These are phyloP conservation scores for Eurystomus glaucurus DNA, from an alignment of 2,797 vertebrate genomes.

Conservation along the genomic window DNA sequence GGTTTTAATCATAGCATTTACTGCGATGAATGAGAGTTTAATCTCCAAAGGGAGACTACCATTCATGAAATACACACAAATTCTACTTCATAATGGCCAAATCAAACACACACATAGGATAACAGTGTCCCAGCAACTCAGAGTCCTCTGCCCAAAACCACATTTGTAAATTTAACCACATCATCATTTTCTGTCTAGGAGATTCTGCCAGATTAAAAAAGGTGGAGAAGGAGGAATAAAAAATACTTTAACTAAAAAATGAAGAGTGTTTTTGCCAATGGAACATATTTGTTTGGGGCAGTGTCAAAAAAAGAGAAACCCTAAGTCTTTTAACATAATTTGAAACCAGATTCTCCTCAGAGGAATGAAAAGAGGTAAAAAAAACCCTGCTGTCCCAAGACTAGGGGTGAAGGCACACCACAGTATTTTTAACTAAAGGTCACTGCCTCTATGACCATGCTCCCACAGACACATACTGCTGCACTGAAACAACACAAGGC, in stretches of 20 bases:
- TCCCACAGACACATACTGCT: not conserved
- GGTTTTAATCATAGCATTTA: not conserved
- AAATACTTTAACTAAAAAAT: conserved; percentile 30
- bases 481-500: not conserved
- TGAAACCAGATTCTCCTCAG: not conserved
- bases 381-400: not conserved
- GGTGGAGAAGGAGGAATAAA: not conserved
- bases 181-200: conserved; percentile 20
- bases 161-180: not conserved
- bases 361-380: not conserved
- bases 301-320: not conserved
- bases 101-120: not conserved
- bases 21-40: not conserved
- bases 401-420: not conserved
- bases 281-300: conserved; percentile 24
- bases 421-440: conserved; percentile 5
- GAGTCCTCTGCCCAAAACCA: not conserved
- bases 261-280: conserved; percentile 7
- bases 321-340: not conserved
- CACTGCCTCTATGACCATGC: not conserved
- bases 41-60: not conserved
- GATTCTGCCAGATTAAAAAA: conserved; percentile 40
- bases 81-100: not conserved
- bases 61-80: not conserved
- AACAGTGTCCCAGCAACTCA: not conserved